These are phyloP conservation scores for Hypomecis punctinalis DNA, from an alignment of 2,888 invertebrate species.

Conservation along the genomic window DNA sequence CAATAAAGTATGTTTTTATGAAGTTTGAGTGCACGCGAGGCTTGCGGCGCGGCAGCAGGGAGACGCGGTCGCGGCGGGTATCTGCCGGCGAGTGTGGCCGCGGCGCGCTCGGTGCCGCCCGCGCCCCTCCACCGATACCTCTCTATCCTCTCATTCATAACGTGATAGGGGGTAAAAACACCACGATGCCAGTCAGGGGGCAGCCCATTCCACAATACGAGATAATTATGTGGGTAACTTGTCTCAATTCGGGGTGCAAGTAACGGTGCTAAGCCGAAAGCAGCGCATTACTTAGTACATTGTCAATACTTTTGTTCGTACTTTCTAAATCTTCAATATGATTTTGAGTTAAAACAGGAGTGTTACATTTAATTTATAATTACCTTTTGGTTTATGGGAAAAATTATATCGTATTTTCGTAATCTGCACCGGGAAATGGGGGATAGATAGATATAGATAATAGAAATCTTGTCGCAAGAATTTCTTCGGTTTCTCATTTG, in stretches of 20 bases:
- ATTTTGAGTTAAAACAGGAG: too few species aligned
- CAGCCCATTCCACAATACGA: conserved; percentile 59
- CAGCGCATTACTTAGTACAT: too few species aligned
- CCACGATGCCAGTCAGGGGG: conserved; percentile 58
- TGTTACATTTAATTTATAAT: too few species aligned
- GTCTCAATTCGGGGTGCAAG: conserved; percentile 38
- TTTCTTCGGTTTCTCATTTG: too few species aligned
- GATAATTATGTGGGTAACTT: conserved; percentile 60
- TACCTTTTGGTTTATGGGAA: too few species aligned
- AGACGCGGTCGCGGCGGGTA: conserved; percentile 62
- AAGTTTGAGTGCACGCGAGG: conserved; percentile 79
- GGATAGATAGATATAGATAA: too few species aligned
- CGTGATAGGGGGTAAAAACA: conserved; percentile 72
- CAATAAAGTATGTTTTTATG: conserved; percentile 63
- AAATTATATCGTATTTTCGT: too few species aligned
- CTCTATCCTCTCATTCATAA: conserved; percentile 74
- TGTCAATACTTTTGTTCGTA: too few species aligned
- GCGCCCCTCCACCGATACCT: conserved; percentile 47
- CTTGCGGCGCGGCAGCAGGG: conserved; percentile 51
- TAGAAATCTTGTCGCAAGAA: too few species aligned
- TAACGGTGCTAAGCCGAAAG: too few species aligned
- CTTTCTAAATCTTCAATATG: too few species aligned
- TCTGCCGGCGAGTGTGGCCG: conserved; percentile 73
- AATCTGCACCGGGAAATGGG: too few species aligned
- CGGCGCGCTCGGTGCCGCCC: conserved; percentile 48